Evolutionary conservation across 37 sponge, comb jelly and placozoan genomes (phyloP), one percentile per base, ranked within the genome.

Genomic region (Theonella swinhoei): DNA sequence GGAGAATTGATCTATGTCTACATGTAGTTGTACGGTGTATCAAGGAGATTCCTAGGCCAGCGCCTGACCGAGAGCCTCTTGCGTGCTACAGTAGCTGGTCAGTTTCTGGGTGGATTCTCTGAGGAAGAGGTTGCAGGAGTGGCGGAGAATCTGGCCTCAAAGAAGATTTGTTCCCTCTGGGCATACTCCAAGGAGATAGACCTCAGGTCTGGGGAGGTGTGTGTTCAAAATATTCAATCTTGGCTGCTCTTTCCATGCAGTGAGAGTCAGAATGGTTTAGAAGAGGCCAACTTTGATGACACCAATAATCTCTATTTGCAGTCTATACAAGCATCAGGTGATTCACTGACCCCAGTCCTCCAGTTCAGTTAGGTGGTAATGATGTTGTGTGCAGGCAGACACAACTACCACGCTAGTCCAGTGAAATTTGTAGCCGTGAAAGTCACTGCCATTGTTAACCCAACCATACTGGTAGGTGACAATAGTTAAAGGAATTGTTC

Each of bases 61-160:
- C 34, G 68, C 62, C 34, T 85, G 30, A 77, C 82, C 22, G 78
- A 84, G 43, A 37, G 29, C 7, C 54, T 88, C 0, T 23, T 93
- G 66, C 75, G 68, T n/a, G 24, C 38, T 11, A 82, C 86, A 37
- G 59, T 93, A 22, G 85, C 74, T 77, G 85, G 75, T 28, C 93
- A 93, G 74, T 93, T 93, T 93, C 89, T 68, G 25, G 93, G 86
- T 23, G 89, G 89, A 20, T 67, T 77, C 42, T 68, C 80, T 67
- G 75, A 70, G 42, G 58, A 62, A 23, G 81, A 81, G 0, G 25
- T 68, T 31, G 24, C 34, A 33, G 14, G 4, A 1, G 54, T 42
- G 28, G 72, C 85, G 2, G 32, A 62, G 36, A 70, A 78, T 42
- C 61, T 88, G 20, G 73, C 77, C 35, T 30, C 41, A n/a, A 36